Evolutionary conservation across 2,888 invertebrate species (phyloP).

Genomic region (Galerucella calmariensis): DNA sequence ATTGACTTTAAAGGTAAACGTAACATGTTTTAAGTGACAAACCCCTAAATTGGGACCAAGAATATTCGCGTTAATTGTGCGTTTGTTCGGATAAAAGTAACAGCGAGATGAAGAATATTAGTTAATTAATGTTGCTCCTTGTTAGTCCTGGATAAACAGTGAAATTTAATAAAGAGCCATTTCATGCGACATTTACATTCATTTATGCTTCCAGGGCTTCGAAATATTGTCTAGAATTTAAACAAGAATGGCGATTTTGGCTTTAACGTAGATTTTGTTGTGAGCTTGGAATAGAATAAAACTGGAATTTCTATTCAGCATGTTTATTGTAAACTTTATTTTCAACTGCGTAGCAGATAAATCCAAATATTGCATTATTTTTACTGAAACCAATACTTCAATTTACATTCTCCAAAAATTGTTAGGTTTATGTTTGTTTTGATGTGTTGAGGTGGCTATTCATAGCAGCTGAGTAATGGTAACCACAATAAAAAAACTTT

Average conservation of each 20-base stretch:
- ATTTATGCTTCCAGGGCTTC: neutral
- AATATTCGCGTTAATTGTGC: constrained; percentile 47
- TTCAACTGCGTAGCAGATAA: too few species aligned
- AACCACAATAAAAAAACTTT: too few species aligned
- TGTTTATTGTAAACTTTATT: neutral
- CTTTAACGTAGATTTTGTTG: neutral
- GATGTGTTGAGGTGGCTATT: too few species aligned
- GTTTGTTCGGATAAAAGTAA: constrained; percentile 34
- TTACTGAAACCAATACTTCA: too few species aligned
- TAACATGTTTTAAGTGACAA: constrained; percentile 64
- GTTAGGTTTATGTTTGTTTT: too few species aligned
- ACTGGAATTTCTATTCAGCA: neutral
- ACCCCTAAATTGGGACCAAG: constrained; percentile 48
- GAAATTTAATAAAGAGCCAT: neutral
- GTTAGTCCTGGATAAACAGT: constrained; percentile 5
- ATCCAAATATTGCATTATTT: too few species aligned
- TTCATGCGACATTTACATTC: neutral
- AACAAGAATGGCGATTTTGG: neutral
- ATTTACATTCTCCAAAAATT: too few species aligned
- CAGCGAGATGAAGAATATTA: constrained; percentile 6
- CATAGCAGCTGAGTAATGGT: too few species aligned
- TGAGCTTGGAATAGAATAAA: neutral
- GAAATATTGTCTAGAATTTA: neutral
- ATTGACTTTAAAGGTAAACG: constrained; percentile 81
- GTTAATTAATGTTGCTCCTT: neutral